Evolutionary conservation across 2,888 invertebrate species (phyloP), one percentile per base, ranked within the genome.

Genomic region (Scaptomyza parva): DNA sequence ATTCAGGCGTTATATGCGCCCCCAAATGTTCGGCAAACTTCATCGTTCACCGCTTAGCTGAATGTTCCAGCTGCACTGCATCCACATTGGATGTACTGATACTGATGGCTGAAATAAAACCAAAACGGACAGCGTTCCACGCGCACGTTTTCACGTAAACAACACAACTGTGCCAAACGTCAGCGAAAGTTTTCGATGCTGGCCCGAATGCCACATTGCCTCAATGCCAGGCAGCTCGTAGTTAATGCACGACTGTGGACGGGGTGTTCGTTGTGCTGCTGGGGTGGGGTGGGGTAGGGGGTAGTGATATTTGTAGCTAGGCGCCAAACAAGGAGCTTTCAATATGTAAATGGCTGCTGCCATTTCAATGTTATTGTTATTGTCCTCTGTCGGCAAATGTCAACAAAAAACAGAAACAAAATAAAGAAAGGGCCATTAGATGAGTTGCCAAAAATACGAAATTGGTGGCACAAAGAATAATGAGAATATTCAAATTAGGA

Each of bases 1-100:
- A 97, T 93, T 97, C 97, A 63, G 97, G 97, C 58, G 97, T 97
- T 76, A 97, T 96, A 89, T 97, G 97, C 37, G 97, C 96, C 37
- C 95, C 93, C 70, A 97, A 93, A 92, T 97, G 97, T 92, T 97
- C 97, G 11, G 97, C 96, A 90, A 97, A 97, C 93, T 97, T 97
- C 97, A 97, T 97, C 8, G 45, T 65, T 24, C 30, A n/a, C 12
- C 9, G 17, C 3, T 66, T 17, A 26, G 41, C 52, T 57, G 50
- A 61, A 51, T 51, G 48, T 24, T 55, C 47, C 63, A 52, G 82
- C 71, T 82, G 71, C 66, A 80, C 58, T 85, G 80, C 80, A 75
- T 81, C 85, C 85, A 62, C 85, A 78, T 75, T 59, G 52, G 61
- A 53, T 44, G n/a, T n/a, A 44, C 66, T 59, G 48, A 63, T 2